Conservation (phyloP, 2,797 vertebrate genomes). For the Mus spretus region DNA sequence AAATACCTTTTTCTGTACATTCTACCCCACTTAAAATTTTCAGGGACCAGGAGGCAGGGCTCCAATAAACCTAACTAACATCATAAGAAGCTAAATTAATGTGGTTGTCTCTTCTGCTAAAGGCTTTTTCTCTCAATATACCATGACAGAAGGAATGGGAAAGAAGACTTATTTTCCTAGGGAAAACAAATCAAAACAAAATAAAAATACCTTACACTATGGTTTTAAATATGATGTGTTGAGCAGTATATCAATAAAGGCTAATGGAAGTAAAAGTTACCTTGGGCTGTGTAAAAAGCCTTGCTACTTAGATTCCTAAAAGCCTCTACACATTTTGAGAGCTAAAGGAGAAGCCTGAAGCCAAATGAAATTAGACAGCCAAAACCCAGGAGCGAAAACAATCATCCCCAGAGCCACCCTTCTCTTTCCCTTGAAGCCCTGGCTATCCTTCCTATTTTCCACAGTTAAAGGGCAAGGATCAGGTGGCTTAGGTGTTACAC, state of each 20-base stretch:
- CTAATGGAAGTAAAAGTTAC: constrained; percentile 66
- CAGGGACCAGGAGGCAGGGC: no score
- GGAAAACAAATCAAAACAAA: not conserved
- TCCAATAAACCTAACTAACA: not conserved
- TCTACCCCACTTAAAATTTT: not conserved
- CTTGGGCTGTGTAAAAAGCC: constrained; percentile 32
- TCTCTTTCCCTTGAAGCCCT: constrained; percentile 52
- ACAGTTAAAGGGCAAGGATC: constrained; percentile 59
- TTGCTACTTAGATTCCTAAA: constrained; percentile 51
- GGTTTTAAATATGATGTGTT: constrained; percentile 55
- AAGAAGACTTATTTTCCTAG: constrained; percentile 43
- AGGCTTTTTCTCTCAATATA: constrained; percentile 40
- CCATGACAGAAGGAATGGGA: not conserved
- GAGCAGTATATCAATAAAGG: constrained; percentile 45
- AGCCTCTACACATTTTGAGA: constrained; percentile 41
- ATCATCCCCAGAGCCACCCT: constrained; percentile 4
- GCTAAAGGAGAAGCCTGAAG: constrained; percentile 58
- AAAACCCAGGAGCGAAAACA: constrained; percentile 61
- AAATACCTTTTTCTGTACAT: constrained; percentile 44
- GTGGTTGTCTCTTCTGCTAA: constrained; percentile 28
- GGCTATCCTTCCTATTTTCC: constrained; percentile 41
- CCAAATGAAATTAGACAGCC: constrained; percentile 69
- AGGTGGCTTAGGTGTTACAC: constrained; percentile 16
- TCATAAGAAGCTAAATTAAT: constrained; percentile 36
- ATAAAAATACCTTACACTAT: constrained; percentile 22